Evolutionary conservation across 2,888 invertebrate genomes (phyloP), one percentile per base, ranked within the genome.

Genomic region (Eupithecia vulgata): DNA sequence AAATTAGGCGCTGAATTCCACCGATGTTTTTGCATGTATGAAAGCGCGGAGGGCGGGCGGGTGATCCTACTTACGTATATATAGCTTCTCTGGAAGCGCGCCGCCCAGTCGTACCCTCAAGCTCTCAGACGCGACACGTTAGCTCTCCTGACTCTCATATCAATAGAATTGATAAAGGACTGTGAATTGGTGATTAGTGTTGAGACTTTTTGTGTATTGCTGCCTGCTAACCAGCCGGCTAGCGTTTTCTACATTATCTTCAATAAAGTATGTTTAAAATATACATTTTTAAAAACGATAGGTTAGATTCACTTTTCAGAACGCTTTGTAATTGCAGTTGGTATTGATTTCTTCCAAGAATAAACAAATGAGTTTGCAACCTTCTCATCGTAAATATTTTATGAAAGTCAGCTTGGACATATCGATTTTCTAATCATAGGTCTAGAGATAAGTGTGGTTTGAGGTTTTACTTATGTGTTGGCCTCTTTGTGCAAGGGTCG

Each of bases 1-100:
- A 93, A 65, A 94, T 93, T 93, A 89, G 91, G 92, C 90, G 89
- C 87, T 86, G 86, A 87, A 94, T 93, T 94, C 93, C 92, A 85
- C 86, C 82, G 90, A 88, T 94, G 92, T 94, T 93, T 94, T 92
- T 90, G 92, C 91, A 90, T 90, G 85, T 88, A 87, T 83, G 87
- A 88, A 89, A 83, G 83, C 78, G 85, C 84, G 87, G 85, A 88
- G 90, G 89, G 90, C 91, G 92, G 89, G 90, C 91, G 92, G 91
- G 90, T 90, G 90, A 82, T 81, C 81, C 83, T 80, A 83, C 81
- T 81, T 75, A 79, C 84, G 86, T 94, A 94, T 94, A 94, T 93
- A 94, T 91, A 91, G 87, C 82, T 81, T 81, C 82, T 80, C 77
- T 80, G 81, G 79, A 85, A 86, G 87, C 89, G 89, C 89, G 91